Conservation (phyloP, 2,888 invertebrate genomes). For the Drosophila atripex region DNA sequence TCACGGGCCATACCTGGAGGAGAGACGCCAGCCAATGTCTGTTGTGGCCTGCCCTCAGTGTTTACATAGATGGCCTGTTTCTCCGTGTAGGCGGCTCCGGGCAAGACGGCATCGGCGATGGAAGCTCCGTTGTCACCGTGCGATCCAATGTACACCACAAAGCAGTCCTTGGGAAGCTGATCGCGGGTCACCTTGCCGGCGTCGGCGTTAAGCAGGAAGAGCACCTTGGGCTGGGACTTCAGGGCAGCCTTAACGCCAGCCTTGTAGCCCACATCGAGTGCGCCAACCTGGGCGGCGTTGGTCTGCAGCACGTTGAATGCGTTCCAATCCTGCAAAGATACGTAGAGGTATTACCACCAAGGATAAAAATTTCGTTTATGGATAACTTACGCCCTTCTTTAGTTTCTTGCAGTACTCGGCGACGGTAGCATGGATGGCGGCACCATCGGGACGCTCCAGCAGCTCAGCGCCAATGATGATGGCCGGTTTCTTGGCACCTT, state of each 20-base stretch:
- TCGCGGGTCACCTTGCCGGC: constrained; percentile 90
- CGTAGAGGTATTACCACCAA: constrained; percentile 60
- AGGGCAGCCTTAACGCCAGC: constrained; percentile 88
- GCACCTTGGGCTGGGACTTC: constrained; percentile 89
- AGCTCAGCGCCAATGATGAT: constrained; percentile 96
- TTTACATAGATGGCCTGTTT: constrained; percentile 99
- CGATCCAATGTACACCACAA: constrained; percentile 96
- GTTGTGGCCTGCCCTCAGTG: constrained; percentile 98
- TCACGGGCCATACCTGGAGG: constrained; percentile 97
- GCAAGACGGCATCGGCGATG: constrained; percentile 96
- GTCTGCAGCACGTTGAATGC: constrained; percentile 97
- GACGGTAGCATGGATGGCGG: constrained; percentile 89
- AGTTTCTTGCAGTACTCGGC: constrained; percentile 89
- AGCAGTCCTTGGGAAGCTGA: constrained; percentile 91
- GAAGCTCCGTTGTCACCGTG: constrained; percentile 97
- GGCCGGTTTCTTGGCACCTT: constrained; percentile 93
- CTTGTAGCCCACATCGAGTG: constrained; percentile 96
- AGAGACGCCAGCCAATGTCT: constrained; percentile 93
- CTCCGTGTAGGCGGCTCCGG: constrained; percentile 99
- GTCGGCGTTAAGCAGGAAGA: constrained; percentile 98
- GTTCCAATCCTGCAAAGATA: constrained; percentile 86
- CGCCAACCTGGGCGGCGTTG: constrained; percentile 96
- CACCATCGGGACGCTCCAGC: constrained; percentile 91
- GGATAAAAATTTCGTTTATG: constrained; percentile 60
- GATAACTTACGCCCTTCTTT: constrained; percentile 85